phyloP scores from a whole-genome alignment of 2,113 vertebrate species.

The Arvicanthis niloticus region DNA sequence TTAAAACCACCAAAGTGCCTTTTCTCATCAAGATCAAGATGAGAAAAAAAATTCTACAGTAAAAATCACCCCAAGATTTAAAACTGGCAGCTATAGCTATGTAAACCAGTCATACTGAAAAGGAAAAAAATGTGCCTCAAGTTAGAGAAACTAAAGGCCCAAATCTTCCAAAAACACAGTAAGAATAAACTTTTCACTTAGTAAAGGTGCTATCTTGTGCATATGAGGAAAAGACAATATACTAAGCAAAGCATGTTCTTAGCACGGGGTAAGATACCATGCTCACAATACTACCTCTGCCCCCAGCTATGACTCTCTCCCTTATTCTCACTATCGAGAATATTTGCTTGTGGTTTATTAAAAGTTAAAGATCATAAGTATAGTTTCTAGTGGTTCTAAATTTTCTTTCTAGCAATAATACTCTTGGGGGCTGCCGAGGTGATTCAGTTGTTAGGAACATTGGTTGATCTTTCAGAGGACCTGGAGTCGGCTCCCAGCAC shows the following conservation, averaged over 20 bases:
- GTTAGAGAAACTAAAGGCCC: not conserved
- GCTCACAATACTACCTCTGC: not conserved
- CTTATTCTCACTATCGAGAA: not conserved
- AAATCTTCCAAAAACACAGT: slow-evolving; percentile 5
- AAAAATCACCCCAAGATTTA: slow-evolving; percentile 27
- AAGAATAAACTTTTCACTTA: slow-evolving; percentile 6
- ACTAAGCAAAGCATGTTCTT: not conserved
- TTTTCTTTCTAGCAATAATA: not conserved
- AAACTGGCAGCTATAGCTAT: not conserved
- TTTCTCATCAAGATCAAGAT: not conserved
- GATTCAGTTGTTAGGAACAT: too few species aligned
- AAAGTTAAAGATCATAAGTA: not conserved
- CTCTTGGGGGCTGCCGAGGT: not conserved
- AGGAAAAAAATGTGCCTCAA: not conserved
- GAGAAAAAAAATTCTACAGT: slow-evolving; percentile 12
- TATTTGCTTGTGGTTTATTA: not conserved
- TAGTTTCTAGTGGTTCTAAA: not conserved
- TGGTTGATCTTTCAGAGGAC: not conserved
- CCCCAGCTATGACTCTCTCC: not conserved
- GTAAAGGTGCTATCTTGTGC: not conserved
- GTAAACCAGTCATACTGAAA: not conserved
- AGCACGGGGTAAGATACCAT: not conserved
- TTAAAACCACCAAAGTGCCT: not conserved
- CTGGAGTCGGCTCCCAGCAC: not conserved
- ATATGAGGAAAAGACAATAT: not conserved